These are phyloP conservation scores for Eilema depressum DNA, from an alignment of 2,888 invertebrate genomes.

Conservation along the genomic window DNA sequence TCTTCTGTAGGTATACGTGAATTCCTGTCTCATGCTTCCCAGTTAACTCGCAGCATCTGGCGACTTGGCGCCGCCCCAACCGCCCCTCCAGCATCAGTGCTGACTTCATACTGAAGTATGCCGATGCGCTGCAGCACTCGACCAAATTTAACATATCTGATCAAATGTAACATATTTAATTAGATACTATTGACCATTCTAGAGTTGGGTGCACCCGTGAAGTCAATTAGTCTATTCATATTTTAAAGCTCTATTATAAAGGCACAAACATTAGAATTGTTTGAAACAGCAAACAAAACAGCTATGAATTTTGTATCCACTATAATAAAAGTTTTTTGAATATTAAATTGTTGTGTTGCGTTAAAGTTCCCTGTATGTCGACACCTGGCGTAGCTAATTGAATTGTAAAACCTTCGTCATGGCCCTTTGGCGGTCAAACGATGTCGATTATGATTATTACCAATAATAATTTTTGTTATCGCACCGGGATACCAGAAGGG, in stretches of 20 bases:
- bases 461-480: constrained; percentile 75
- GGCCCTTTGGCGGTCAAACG: constrained; percentile 81
- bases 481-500: constrained; percentile 65
- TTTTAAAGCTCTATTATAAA: not conserved
- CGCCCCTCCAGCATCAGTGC: too few species aligned
- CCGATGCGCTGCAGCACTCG: too few species aligned
- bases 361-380: constrained; percentile 73
- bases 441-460: constrained; percentile 81
- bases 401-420: constrained; percentile 84
- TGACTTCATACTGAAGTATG: too few species aligned
- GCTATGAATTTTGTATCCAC: constrained; percentile 70
- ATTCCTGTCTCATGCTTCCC: too few species aligned
- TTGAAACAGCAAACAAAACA: constrained; percentile 48
- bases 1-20: too few species aligned
- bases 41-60: too few species aligned
- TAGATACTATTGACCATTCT: not conserved
- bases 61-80: too few species aligned
- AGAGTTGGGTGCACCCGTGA: not conserved
- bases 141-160: too few species aligned
- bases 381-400: constrained; percentile 84
- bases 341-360: constrained; percentile 70
- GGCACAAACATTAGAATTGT: not conserved
- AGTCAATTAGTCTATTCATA: not conserved
- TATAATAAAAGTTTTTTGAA: constrained; percentile 70
- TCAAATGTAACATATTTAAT: too few species aligned